Evolutionary conservation across 1,140 invertebrate genomes (phyloP), one percentile per base, ranked within the genome.

Genomic region (Drosophila setifemur): DNA sequence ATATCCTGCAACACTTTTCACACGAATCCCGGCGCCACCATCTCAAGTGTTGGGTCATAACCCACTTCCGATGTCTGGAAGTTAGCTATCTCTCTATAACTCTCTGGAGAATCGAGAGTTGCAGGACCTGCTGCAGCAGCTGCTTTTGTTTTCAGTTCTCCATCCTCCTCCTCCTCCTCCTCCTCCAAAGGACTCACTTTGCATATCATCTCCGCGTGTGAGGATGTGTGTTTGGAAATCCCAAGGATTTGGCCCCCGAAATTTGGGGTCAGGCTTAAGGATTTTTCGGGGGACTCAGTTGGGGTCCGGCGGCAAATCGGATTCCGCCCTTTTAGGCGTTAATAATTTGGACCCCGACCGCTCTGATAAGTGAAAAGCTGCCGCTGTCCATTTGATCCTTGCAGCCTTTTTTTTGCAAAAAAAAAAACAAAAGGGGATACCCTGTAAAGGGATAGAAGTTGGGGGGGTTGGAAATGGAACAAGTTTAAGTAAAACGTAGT

Each of bases 261-360:
- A 23, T 23, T 25, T 6, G 4, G 23, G 9, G 7, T 7, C n/a
- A 1, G 33, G 33, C 8, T 16, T 23, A 18, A 11, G 9, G 42
- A 28, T 8, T 23, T 37, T 29, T 55, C n/a, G 12, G 21, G 40
- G 11, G 1, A 14, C 39, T 23, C 21, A 12, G 42, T 7, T n/a
- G 39, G 75, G 76, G 12, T n/a, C 35, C 19, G 7, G 31, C 25
- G 26, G 53, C 42, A 86, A 86, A 86, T 86, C 81, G 58, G 81
- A 73, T 86, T 86, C 81, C 61, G 54, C 67, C 81, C 82, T 86
- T n/a, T 76, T 64, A 75, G 81, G 81, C 81, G 81, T 73, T 86
- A 76, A 86, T 86, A 87, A 86, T 86, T 86, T 75, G 72, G 57
- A 47, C 67, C 63, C 79, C 79, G 47, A 71, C 67, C 60, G 68